Base-by-base conservation (phyloP, 2,113 vertebrate genomes). In the Ochotona princeps region DNA sequence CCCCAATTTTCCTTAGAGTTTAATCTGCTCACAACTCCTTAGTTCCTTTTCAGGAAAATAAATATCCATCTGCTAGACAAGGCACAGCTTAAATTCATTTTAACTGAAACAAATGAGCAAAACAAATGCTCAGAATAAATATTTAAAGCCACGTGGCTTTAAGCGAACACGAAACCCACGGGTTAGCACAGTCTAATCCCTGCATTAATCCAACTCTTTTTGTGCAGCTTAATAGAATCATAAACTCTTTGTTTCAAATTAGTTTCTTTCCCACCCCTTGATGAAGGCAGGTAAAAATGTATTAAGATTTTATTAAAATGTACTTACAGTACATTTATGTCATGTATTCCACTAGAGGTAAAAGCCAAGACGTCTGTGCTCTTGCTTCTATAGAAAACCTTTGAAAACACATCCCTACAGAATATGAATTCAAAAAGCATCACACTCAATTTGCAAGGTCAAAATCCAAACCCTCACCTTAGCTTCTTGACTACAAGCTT, bases 1-100 rank as follows among this genome's bases (percentile, higher is more conserved):
- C 5, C 30, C 17, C 65, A 54, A 91, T 73, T 61, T 32, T 2
- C 28, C 75, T 87, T 44, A 93, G 44, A 1, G 23, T 3, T 83
- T 25, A 7, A 75, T 95, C 95, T 97, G 92, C 95, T 96, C 92
- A 57, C 79, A 97, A 96, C 38, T 83, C 83, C 70, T 65, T 57
- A 38, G 83, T 63, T 60, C n/a, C 89, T 63, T 73, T 91, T 75
- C 76, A 18, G 63, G 86, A 84, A 93, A 93, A 80, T 63, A 88
- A 93, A 67, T 87, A 94, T 90, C 83, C 95, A 81, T 90, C 95
- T 87, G 93, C 94, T 97, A 95, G 8, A 89, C 38, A 61, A 57
- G 63, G 89, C 66, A 0, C 0, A 32, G 35, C 60, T 93, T 82
- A 92, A 96, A 96, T 15, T 88, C 65, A 0, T 7, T 28, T 95